Conservation (phyloP, 2,113 vertebrate species). For the Albula goreensis region DNA sequence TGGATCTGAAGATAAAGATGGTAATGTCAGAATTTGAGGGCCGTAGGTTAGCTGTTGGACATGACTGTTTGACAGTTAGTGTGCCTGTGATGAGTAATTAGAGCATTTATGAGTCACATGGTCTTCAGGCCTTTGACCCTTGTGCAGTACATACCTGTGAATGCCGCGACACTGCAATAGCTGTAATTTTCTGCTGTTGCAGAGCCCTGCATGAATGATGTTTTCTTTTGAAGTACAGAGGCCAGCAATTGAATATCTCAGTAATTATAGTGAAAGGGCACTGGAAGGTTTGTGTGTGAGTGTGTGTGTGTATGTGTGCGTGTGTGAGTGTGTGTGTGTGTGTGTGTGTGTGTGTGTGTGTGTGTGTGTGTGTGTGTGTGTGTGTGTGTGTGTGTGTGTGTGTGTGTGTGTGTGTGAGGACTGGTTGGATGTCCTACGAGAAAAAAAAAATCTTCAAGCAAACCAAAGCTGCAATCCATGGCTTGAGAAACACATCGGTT, state of each 20-base stretch:
- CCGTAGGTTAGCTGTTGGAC: neutral
- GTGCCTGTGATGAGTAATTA: neutral
- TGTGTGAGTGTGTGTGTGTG: slow-evolving; percentile 21
- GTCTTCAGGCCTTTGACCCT: slow-evolving; percentile 2
- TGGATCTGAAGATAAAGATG: neutral
- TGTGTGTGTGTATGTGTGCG: slow-evolving; percentile 3
- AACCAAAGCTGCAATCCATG: neutral
- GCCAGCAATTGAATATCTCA: neutral
- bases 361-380: slow-evolving; percentile 4
- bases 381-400: slow-evolving; percentile 21
- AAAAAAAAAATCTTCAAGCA: neutral
- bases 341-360: neutral
- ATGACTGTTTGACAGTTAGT: neutral
- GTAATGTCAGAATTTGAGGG: neutral
- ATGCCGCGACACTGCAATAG: neutral
- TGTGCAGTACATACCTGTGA: neutral
- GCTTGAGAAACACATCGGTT: neutral
- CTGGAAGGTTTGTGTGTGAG: neutral
- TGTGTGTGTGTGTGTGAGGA: neutral
- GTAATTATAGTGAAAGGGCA: neutral
- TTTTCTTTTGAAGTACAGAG: neutral
- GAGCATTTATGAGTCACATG: neutral
- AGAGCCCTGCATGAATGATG: neutral
- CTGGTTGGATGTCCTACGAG: neutral
- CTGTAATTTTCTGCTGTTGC: neutral